A percentile compares a stretch with the other conserved stretches of the same genome.
Conservation (phyloP, 2,888 invertebrate species). For the Rotaria socialis region DNA sequence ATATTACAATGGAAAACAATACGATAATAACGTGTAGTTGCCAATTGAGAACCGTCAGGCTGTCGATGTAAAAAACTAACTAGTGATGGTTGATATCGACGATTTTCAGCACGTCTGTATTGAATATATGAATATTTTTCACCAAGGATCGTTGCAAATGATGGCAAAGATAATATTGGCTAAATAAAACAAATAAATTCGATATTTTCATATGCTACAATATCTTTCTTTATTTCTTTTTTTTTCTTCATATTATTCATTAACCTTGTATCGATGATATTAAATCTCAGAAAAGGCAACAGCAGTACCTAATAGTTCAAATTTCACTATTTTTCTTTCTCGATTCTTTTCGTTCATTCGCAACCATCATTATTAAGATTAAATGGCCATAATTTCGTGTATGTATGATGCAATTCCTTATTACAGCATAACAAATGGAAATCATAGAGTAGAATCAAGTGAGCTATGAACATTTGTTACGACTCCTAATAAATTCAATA, state of each 20-base stretch:
- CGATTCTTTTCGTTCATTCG: neutral
- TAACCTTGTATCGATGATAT: neutral
- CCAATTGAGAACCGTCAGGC: neutral
- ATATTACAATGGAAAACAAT: conserved; percentile 34
- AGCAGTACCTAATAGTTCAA: neutral
- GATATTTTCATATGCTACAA: neutral
- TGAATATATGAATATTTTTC: neutral
- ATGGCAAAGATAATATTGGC: neutral
- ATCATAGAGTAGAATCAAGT: neutral
- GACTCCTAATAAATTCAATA: neutral
- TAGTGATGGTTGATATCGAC: neutral
- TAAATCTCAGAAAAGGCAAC: neutral
- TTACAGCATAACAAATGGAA: neutral
- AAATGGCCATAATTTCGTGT: neutral
- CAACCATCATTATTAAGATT: neutral
- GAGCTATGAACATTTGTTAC: conserved; percentile 13
- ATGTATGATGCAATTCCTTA: neutral
- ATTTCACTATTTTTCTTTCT: neutral
- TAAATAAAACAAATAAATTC: neutral
- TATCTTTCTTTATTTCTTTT: neutral
- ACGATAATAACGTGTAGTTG: conserved; percentile 16
- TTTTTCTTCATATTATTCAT: neutral
- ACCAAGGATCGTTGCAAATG: neutral
- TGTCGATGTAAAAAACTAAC: conserved; percentile 16
- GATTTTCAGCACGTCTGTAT: neutral